These are phyloP conservation scores for rabbit (Oryctolagus cuniculus) DNA, from an alignment of 2,113 vertebrate genomes.

Conservation along the genomic window DNA sequence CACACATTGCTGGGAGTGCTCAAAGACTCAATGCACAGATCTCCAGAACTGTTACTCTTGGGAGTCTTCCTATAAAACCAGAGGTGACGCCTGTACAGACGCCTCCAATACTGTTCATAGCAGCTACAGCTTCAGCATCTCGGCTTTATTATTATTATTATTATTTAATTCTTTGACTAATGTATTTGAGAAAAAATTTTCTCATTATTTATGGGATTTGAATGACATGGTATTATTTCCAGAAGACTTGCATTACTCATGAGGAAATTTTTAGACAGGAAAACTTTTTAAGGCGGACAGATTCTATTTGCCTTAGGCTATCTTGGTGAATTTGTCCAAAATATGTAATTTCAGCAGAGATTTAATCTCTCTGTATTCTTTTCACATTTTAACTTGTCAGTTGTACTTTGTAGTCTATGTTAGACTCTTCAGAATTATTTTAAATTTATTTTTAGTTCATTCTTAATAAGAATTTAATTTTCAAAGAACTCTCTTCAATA, in stretches of 20 bases:
- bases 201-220: background rate
- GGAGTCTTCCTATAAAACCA: slow-evolving; percentile 95
- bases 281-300: background rate
- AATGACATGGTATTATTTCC: background rate
- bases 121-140: background rate
- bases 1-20: slow-evolving; percentile 89
- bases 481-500: background rate
- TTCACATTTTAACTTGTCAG: slow-evolving; percentile 15
- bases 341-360: background rate
- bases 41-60: slow-evolving; percentile 89
- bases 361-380: background rate
- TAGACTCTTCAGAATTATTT: slow-evolving; percentile 6
- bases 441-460: slow-evolving; percentile 59
- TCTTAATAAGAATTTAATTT: slow-evolving; percentile 45
- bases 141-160: background rate
- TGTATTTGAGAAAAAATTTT: background rate
- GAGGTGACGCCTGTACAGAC: slow-evolving; percentile 86
- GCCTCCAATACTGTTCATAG: slow-evolving; percentile 93
- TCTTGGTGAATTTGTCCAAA: background rate
- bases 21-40: slow-evolving; percentile 91
- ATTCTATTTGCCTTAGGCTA: background rate
- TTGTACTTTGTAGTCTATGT: background rate
- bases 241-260: background rate
- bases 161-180: background rate
- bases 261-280: background rate